phyloP scores from a whole-genome alignment of 1,140 invertebrate genomes.

The Listronotus bonariensis region DNA sequence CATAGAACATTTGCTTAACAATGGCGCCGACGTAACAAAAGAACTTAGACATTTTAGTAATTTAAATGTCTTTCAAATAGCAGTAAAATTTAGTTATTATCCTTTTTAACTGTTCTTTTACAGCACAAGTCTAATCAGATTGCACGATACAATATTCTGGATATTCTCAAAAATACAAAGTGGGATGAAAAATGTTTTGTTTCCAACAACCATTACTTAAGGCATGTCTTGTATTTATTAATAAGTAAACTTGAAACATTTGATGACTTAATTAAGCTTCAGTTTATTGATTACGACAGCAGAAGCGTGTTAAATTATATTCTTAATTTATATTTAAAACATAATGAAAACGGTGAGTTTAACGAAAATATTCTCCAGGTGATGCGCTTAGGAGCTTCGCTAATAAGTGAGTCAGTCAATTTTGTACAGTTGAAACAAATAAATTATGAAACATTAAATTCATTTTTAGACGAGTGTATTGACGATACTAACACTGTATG shows the following conservation, averaged over 20 bases:
- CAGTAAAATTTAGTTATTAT: conserved; percentile 37
- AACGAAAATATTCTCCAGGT: conserved; percentile 33
- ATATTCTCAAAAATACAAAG: neutral
- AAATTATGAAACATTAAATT: conserved; percentile 21
- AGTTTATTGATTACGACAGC: neutral
- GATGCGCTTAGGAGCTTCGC: conserved; percentile 32
- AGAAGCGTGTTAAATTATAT: conserved; percentile 20
- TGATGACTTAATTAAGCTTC: neutral
- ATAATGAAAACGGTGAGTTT: conserved; percentile 17
- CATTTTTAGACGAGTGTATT: conserved; percentile 39
- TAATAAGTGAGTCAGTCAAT: neutral
- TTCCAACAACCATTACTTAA: conserved; percentile 1
- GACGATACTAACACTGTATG: conserved; percentile 17
- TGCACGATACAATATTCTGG: neutral
- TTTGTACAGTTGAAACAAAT: neutral
- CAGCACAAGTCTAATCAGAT: conserved; percentile 21
- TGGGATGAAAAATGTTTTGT: neutral
- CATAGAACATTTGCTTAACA: conserved; percentile 35
- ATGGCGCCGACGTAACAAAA: conserved; percentile 28
- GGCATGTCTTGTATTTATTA: conserved; percentile 23
- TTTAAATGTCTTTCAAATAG: conserved; percentile 21
- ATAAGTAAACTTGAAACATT: conserved; percentile 22
- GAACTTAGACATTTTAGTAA: conserved; percentile 20
- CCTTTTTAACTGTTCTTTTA: conserved; percentile 39
- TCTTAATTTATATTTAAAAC: conserved; percentile 28